These are phyloP conservation scores for Cryptops parisi DNA, from an alignment of 2,888 invertebrate species.

Conservation along the genomic window DNA sequence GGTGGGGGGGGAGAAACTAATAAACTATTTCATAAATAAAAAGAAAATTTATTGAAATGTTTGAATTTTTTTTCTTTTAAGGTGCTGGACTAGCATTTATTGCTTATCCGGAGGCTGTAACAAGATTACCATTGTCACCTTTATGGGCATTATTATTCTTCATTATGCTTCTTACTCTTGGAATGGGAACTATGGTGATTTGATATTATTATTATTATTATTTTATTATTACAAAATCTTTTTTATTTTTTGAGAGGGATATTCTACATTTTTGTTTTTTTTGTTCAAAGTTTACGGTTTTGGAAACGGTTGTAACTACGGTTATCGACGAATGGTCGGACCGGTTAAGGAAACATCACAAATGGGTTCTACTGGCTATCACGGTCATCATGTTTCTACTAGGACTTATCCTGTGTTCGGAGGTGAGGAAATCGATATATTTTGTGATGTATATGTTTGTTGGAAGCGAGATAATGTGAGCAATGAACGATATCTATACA, in stretches of 20 bases:
- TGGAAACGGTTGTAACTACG: slow-evolving; percentile 39
- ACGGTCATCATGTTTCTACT: slow-evolving; percentile 50
- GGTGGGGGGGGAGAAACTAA: no score
- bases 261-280: background rate
- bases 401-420: slow-evolving; percentile 58
- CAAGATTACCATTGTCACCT: slow-evolving; percentile 23
- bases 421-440: slow-evolving; percentile 22
- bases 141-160: slow-evolving; percentile 25
- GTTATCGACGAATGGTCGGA: slow-evolving; percentile 37
- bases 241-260: no score
- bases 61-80: slow-evolving; percentile 13
- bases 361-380: slow-evolving; percentile 45
- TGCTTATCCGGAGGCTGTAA: slow-evolving; percentile 25
- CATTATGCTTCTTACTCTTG: slow-evolving; percentile 21
- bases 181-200: slow-evolving; percentile 17
- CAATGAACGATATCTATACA: no score
- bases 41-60: no score
- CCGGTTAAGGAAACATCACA: slow-evolving; percentile 25
- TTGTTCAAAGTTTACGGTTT: slow-evolving; percentile 36
- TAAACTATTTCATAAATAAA: no score
- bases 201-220: background rate
- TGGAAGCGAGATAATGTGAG: no score
- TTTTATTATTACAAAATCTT: background rate
- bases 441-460: no score
- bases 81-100: slow-evolving; percentile 26